Evolutionary conservation across 2,888 invertebrate species (phyloP), one percentile per base, ranked within the genome.

Genomic region (Meteorus colon): DNA sequence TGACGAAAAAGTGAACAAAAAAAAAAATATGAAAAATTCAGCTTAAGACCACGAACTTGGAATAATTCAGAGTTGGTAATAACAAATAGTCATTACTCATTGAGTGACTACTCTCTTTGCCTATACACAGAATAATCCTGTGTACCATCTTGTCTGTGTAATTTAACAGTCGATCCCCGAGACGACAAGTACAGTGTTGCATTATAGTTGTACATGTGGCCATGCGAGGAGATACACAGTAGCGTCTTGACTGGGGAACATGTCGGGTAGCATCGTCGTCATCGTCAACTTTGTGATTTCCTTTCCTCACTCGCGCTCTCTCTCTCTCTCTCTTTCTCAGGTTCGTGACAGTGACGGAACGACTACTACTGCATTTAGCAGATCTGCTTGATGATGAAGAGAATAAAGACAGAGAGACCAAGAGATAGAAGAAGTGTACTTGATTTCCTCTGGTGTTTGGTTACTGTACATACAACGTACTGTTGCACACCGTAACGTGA

Each of bases 401-500:
- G 24, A 37, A 19, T 45, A 67, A 45, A 62, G 19, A 75, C 45
- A 19, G 24, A 8, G 8, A 55, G 55, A 48, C 55, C 4, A 19
- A 55, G 19, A 19, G 55, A 55, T 55, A 19, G 48, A 48, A 48
- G n/a, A 16, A 48, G 48, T 48, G 19, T 19, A 19, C 55, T 68
- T 71, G 78, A 76, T 74, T 78, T 76, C 59, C 76, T 70, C 67
- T 27, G 65, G 66, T 75, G 75, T 78, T 75, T 41, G 70, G 69
- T 79, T 74, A 55, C 73, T 29, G 37, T 66, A 73, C 55, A 67
- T 69, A 70, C 70, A 75, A 67, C 34, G 60, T 62, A 48, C 60
- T 55, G 73, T 72, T 76, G 74, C 71, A 65, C 67, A 74, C 51
- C 45, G 76, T 76, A 73, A 79, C 77, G 76, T 77, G 78, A 81